Evolutionary conservation across 2,888 invertebrate species (phyloP), one percentile per base, ranked within the genome.

Genomic region (Endotricha flammealis): DNA sequence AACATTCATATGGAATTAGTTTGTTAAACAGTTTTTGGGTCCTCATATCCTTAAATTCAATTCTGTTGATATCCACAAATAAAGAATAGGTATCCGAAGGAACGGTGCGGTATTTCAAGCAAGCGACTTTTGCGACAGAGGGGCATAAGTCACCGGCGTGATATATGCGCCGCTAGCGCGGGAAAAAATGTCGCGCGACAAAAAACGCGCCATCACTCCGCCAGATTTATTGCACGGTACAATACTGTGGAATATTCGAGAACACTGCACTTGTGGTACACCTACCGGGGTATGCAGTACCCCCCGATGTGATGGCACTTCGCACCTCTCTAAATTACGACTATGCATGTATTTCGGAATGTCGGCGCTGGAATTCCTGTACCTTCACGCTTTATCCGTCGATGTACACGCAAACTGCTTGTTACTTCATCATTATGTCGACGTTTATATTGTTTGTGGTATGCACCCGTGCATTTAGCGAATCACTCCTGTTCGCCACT

Each of bases 251-350:
- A 78, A 73, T 80, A 82, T 81, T 77, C 75, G 77, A 68, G 68
- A 65, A 67, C 29, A 65, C 69, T 62, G 62, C 59, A 54, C 56
- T 50, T 53, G 56, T 46, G 45, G 64, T 71, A 73, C 78, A 78
- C 76, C 75, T 76, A 64, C 64, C 64, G 65, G 47, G 67, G 79
- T 72, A 76, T 78, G 73, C 63, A 51, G 44, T 78, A 75, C 82
- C 83, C 83, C 85, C 85, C 63, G 83, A 76, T 75, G 85, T 73
- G 83, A 81, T 68, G 75, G 77, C 73, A 85, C 78, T 83, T 82
- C 78, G 72, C 85, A 83, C 83, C 76, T 82, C 70, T 75, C 71
- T 78, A 81, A 83, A 82, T 82, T 77, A 83, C 79, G 77, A 70
- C 68, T 64, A 60, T 58, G 59, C 67, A 64, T 54, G 61, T 67